Percentiles rank a stretch among this genome's conserved stretches.
Evolutionary conservation across 2,888 invertebrate species (phyloP).

Genomic region (Eristalis pertinax): DNA sequence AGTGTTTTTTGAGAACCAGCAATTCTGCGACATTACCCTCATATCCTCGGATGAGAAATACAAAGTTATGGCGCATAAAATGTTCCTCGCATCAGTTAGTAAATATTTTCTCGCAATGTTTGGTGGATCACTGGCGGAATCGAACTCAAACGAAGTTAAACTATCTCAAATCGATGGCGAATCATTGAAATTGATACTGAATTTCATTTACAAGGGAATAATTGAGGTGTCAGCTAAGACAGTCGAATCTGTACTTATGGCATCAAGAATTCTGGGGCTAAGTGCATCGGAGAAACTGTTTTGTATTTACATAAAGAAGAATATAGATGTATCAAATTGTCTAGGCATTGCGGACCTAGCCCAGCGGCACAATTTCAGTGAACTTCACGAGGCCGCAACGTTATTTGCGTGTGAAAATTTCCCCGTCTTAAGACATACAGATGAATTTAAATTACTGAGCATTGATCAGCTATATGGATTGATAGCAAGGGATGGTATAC

Average conservation of each 20-base stretch:
- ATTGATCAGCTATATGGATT: background rate
- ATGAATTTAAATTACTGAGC: conserved; percentile 15
- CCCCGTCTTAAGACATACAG: background rate
- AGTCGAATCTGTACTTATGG: conserved; percentile 12
- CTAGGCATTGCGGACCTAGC: conserved; percentile 27
- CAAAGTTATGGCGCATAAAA: background rate
- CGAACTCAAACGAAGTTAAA: background rate
- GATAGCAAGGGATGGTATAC: background rate
- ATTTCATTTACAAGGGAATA: conserved; percentile 17
- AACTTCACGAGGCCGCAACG: background rate
- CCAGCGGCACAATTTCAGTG: background rate
- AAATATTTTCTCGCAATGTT: conserved; percentile 27
- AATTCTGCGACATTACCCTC: conserved; percentile 16
- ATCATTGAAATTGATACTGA: background rate
- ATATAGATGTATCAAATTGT: conserved; percentile 7
- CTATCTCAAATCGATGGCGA: background rate
- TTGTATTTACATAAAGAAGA: conserved; percentile 14
- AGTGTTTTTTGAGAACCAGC: background rate
- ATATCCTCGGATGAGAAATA: background rate
- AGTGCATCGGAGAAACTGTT: background rate
- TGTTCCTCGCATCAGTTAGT: conserved; percentile 15
- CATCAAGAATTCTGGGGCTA: conserved; percentile 19
- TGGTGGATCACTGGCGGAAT: background rate
- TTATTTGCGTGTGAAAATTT: conserved; percentile 3
- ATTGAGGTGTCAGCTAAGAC: conserved; percentile 7